Evolutionary conservation across 2,888 invertebrate species (phyloP).

Genomic region (Nephrotoma appendiculata): DNA sequence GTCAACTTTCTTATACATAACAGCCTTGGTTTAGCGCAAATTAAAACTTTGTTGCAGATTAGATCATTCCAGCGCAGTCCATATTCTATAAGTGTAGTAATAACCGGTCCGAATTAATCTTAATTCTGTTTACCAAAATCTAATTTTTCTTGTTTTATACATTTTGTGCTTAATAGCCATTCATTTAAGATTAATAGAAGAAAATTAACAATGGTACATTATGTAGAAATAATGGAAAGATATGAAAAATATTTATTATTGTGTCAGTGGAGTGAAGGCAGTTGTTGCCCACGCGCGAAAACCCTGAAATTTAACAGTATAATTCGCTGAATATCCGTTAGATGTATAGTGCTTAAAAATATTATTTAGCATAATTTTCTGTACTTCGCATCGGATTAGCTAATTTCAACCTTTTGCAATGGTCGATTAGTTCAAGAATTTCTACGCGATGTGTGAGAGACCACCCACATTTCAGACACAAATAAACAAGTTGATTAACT

Average conservation of each 20-base stretch:
- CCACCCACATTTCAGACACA: no score
- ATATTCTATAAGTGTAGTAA: neutral
- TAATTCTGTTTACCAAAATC: neutral
- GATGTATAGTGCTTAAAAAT: no score
- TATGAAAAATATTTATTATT: neutral
- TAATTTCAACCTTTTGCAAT: no score
- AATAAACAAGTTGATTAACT: no score
- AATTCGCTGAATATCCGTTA: no score
- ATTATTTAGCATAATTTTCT: no score
- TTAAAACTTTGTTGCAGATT: neutral
- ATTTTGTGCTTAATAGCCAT: neutral
- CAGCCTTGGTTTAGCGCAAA: neutral
- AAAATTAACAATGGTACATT: neutral
- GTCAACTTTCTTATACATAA: neutral
- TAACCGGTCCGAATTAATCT: neutral
- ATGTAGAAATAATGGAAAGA: neutral
- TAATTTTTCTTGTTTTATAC: neutral
- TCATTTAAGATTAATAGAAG: neutral
- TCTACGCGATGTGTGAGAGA: no score
- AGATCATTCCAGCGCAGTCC: neutral
- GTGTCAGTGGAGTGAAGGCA: neutral
- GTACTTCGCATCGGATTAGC: no score
- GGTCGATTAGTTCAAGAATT: no score
- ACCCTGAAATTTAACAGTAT: no score
- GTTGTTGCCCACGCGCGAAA: no score